Conservation (phyloP, 2,113 vertebrate genomes). For the Lathamus discolor region DNA sequence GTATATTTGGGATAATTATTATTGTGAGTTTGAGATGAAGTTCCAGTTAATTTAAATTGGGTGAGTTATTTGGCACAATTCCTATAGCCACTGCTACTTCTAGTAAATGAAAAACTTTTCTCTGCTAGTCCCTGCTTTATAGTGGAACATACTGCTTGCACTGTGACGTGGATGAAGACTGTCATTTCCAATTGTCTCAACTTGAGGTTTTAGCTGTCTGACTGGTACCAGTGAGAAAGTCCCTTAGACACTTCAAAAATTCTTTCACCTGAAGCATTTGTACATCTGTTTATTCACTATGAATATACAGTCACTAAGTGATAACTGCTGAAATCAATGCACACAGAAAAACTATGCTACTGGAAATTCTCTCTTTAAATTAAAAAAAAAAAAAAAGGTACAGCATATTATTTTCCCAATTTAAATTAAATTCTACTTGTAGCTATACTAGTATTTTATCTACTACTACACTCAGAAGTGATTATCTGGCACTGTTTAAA, state of each 20-base stretch:
- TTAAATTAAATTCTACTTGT: background rate
- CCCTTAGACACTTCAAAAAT: background rate
- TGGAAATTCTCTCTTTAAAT: background rate
- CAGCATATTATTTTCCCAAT: background rate
- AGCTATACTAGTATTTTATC: background rate
- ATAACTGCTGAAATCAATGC: background rate
- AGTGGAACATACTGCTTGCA: background rate
- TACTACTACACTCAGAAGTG: background rate
- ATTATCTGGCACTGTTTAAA: background rate
- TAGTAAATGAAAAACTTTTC: background rate
- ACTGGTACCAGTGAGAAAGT: background rate
- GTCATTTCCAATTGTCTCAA: background rate
- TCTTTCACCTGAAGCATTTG: background rate
- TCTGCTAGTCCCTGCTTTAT: background rate
- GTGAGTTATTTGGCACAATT: background rate
- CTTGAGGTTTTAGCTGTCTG: background rate
- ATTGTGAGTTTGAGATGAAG: background rate
- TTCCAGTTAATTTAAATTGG: background rate
- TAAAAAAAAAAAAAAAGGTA: background rate
- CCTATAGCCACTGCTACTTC: background rate
- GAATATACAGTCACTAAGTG: background rate
- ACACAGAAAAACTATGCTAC: background rate
- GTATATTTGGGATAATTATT: background rate
- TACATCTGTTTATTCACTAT: background rate
- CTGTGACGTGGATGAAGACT: background rate